Evolutionary conservation across 2,113 vertebrate species (phyloP).

Genomic region (Dicaeum eximium): DNA sequence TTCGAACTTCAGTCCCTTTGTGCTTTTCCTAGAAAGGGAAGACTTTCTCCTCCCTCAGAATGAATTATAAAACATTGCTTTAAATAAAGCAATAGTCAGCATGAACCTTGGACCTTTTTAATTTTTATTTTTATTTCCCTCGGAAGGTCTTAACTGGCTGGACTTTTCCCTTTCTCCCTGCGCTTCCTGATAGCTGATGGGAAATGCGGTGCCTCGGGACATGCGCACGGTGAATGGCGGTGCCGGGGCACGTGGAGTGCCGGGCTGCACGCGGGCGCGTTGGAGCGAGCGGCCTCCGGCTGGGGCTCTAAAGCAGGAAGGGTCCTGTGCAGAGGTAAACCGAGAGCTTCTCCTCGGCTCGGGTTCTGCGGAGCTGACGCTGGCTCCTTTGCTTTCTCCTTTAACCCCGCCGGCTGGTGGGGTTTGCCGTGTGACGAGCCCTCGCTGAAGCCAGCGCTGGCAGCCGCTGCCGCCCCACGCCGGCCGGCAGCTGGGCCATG

Average conservation of each 20-base stretch:
- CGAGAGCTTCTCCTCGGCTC: fast-evolving
- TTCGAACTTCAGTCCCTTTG: background rate
- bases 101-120: background rate
- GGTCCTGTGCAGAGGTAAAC: background rate
- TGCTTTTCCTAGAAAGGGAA: background rate
- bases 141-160: background rate
- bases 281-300: fast-evolving
- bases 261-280: fast-evolving
- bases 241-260: fast-evolving
- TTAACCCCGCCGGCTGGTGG: too few species aligned
- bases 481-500: background rate
- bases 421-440: background rate
- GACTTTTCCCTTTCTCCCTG: background rate
- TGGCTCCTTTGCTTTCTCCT: background rate
- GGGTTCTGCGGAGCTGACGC: fast-evolving
- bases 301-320: fast-evolving
- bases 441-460: background rate
- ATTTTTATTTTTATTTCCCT: background rate
- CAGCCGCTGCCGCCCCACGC: background rate
- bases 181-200: fast-evolving
- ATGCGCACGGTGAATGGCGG: fast-evolving
- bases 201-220: fast-evolving
- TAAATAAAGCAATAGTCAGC: background rate
- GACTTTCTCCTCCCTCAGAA: fast-evolving
- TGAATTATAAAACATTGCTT: background rate